Base-by-base conservation (phyloP, 2,888 invertebrate genomes). In the Torymus texanus region DNA sequence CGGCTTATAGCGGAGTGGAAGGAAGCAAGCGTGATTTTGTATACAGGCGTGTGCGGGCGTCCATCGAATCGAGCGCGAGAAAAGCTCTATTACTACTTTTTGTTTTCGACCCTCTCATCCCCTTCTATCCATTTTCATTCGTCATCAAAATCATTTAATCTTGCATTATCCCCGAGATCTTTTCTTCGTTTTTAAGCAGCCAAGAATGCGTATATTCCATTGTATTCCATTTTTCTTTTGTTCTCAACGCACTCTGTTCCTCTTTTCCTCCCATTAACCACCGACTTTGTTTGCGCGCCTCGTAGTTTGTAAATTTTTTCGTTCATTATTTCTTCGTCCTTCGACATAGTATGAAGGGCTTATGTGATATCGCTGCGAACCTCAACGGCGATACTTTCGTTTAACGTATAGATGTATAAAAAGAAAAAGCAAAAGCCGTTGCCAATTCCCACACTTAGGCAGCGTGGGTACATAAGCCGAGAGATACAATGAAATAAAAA, bases 241-340 rank as follows among this genome's bases (percentile, higher is more conserved):
- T n/a, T 24, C 41, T n/a, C 8, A 29, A 41, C 10, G 50, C 50
- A 13, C 11, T 29, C 50, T 14, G 14, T 14, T 14, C 50, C 51
- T 18, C 41, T n/a, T 41, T 5, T 58, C 65, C 21, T 24, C 16
- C n/a, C 29, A 58, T 29, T 41, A 16, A 41, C 16, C 63, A 41
- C n/a, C 65, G 53, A 73, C 5, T 11, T 13, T 14, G 59, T 78
- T 67, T 68, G 79, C 58, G 76, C 70, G 76, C 62, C 72, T 66
- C 61, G 61, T 76, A 80, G 67, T 76, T 76, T 80, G 71, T 79
- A 18, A 76, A 62, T 73, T 79, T 41, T 41, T 80, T 68, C 53
- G 53, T 78, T 72, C 14, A 68, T 56, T 29, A 21, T 21, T 66
- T 29, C 12, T 79, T 70, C 41, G 41, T 74, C 72, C 63, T 72